Evolutionary conservation across 2,797 vertebrate genomes (phyloP), one percentile per base, ranked within the genome.

Genomic region (Sylvilagus floridanus): DNA sequence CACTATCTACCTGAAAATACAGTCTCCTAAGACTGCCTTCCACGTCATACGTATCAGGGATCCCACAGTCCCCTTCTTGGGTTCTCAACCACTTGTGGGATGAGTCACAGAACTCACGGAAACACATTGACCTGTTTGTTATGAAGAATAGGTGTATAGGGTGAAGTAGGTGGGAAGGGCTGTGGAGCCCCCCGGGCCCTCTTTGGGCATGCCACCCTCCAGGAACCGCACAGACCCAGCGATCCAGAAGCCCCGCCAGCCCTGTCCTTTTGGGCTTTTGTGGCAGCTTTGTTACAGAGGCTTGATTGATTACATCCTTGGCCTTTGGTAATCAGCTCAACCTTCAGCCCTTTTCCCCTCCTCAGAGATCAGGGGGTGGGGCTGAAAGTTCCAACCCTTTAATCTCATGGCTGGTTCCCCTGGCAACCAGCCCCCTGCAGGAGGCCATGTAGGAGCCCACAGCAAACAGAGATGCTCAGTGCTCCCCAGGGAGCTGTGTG

Each of bases 171-270:
- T 37, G 11, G 28, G 22, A 85, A 68, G 30, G 35, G 21, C 4
- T 9, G 16, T 6, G 7, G 77, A 60, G n/a, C 19, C 37, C 30
- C 9, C 13, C 7, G 1, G 2, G 21, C 21, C 52, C 26, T 26
- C 22, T 65, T 24, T 3, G 37, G 22, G 16, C 32, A 19, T 2
- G 1, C 32, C 57, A 28, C 11, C 42, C 30, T 66, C 42, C 14
- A 2, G 37, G 21, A 1, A 50, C 21, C n/a, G 22, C 2, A 1
- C 14, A 12, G 24, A 2, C 4, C 54, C 60, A 30, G 24, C 17
- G 24, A 14, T n/a, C 60, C n/a, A 17, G 32, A 65, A 24, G 4
- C 7, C 22, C 12, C 65, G n/a, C 7, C 5, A 32, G 28, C 28
- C n/a, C 26, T 21, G 26, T 19, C 19, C 8, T 42, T 54, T 22